These are phyloP conservation scores for Nemotelus pantherinus DNA, from an alignment of 2,888 invertebrate genomes.

Conservation along the genomic window DNA sequence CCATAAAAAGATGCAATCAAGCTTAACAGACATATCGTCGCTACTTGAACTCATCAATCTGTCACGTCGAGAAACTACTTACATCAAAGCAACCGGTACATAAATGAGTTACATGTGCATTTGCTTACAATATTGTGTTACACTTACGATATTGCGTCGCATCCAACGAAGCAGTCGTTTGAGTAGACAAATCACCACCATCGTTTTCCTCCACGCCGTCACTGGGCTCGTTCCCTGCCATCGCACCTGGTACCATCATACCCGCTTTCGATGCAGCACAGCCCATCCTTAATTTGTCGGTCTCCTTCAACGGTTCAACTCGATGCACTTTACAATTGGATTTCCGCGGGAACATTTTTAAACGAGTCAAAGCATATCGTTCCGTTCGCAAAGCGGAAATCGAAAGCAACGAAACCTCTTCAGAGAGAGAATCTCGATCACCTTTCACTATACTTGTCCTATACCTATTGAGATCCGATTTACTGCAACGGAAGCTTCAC, in stretches of 20 bases:
- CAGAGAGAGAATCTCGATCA: not conserved
- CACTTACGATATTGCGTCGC: slow-evolving; percentile 43
- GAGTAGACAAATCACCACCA: not conserved
- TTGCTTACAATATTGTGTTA: not conserved
- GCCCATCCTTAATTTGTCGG: slow-evolving; percentile 53
- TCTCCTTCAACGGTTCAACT: slow-evolving; percentile 49
- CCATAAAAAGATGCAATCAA: no score
- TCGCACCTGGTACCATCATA: not conserved
- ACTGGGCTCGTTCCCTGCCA: not conserved
- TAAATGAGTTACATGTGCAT: no score
- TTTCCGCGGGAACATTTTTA: slow-evolving; percentile 28
- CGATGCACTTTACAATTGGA: slow-evolving; percentile 41
- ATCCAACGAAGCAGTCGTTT: slow-evolving; percentile 2
- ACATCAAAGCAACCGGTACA: no score
- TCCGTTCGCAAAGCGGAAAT: slow-evolving; percentile 2
- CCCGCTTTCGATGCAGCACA: slow-evolving; percentile 54
- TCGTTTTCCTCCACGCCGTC: not conserved
- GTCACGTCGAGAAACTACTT: no score
- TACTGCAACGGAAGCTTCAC: slow-evolving; percentile 22
- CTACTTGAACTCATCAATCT: no score
- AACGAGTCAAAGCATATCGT: slow-evolving; percentile 27
- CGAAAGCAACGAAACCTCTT: not conserved
- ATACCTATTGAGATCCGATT: not conserved
- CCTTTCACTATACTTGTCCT: not conserved
- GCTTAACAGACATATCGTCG: no score